Evolutionary conservation across 1,140 invertebrate species (phyloP).

Genomic region (Drosophila grimshawi): DNA sequence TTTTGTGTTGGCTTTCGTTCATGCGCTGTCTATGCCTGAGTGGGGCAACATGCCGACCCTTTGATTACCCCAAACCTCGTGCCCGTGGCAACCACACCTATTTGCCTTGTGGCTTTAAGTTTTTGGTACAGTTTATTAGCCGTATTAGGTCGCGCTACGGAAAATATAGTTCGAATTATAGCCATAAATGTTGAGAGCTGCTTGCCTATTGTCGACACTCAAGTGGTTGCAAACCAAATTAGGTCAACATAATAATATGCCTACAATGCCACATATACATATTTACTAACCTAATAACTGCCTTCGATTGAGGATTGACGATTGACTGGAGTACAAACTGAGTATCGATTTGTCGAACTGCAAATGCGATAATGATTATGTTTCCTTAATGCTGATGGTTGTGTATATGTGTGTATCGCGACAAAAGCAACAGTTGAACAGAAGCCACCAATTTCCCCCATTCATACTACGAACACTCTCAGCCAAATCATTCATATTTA

Average conservation of each 20-base stretch:
- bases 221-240: conserved; percentile 74
- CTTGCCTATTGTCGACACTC: conserved; percentile 54
- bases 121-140: conserved; percentile 58
- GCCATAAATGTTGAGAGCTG: conserved; percentile 35
- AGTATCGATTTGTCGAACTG: conserved; percentile 56
- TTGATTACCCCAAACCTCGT: background rate
- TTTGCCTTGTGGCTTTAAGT: conserved; percentile 62
- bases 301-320: conserved; percentile 61
- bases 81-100: conserved; percentile 44
- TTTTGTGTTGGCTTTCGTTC: conserved; percentile 74
- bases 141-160: conserved; percentile 70
- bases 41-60: conserved; percentile 13
- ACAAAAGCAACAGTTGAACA: conserved; percentile 27
- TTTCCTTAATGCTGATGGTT: conserved; percentile 45
- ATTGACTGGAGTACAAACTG: conserved; percentile 63
- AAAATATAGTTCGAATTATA: conserved; percentile 73
- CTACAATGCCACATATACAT: conserved; percentile 1
- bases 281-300: conserved; percentile 14
- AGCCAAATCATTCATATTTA: conserved; percentile 51
- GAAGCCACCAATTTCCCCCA: background rate
- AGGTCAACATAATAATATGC: conserved; percentile 65
- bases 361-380: conserved; percentile 6
- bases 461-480: background rate
- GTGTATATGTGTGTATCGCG: conserved; percentile 23
- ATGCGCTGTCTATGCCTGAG: conserved; percentile 54